A percentile compares a stretch with the other conserved stretches of the same genome.
Evolutionary conservation across 2,113 vertebrate genomes (phyloP).

Genomic region (Neotoma lepida): DNA sequence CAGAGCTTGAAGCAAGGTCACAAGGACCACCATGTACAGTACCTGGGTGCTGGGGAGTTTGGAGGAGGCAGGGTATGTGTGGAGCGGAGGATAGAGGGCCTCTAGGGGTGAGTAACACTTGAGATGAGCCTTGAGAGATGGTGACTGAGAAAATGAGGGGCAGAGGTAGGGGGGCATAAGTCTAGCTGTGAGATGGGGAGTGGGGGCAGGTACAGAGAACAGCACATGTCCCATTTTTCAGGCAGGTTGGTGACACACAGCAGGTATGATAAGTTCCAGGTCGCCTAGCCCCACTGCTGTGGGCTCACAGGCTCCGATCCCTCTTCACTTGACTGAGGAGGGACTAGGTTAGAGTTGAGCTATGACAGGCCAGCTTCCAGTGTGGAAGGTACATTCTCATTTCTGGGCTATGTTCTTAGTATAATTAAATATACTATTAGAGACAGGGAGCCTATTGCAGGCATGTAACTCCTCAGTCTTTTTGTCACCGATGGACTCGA

Average conservation of each 20-base stretch:
- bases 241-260: background rate
- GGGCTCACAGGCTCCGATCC: background rate
- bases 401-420: background rate
- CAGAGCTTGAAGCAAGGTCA: background rate
- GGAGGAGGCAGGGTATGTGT: background rate
- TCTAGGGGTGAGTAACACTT: background rate
- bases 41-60: background rate
- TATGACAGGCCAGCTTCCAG: fast-evolving
- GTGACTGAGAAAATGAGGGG: background rate
- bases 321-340: background rate
- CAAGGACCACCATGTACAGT: fast-evolving
- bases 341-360: background rate
- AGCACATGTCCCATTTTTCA: background rate
- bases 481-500: no score
- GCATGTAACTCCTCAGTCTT: background rate
- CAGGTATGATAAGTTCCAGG: fast-evolving
- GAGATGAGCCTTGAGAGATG: background rate
- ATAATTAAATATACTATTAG: background rate
- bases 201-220: background rate
- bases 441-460: background rate
- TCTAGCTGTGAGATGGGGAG: background rate
- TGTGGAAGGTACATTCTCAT: background rate
- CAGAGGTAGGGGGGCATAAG: no score
- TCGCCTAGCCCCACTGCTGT: fast-evolving
- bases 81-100: background rate